Evolutionary conservation across 2,888 invertebrate genomes (phyloP), one percentile per base, ranked within the genome.

Genomic region (Drosophila planitibia): DNA sequence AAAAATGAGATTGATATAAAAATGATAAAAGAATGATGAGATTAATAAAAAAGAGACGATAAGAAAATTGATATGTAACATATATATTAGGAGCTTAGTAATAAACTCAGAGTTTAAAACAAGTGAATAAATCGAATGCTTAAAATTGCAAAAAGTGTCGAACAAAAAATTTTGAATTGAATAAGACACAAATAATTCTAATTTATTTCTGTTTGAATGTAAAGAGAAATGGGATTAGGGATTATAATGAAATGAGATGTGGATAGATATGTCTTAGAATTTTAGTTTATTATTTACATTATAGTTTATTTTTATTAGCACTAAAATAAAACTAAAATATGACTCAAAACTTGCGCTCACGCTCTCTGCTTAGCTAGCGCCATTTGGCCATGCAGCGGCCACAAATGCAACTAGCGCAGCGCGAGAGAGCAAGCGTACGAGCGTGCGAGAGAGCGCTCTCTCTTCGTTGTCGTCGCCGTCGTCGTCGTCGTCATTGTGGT

Each of bases 281-380:
- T 51, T 19, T 28, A 0, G 51, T 5, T 19, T 25, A 4, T 19
- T 28, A 51, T 9, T 10, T 19, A 4, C 9, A 28, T 19, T 12
- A 28, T 28, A 3, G 19, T 28, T 12, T 6, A 51, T 19, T 19
- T 10, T 6, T 51, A 3, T 1, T 3, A 6, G 10, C 2, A 25
- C 14, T 25, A 3, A 44, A 12, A 12, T 0, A 16, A 47, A 7
- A 1, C 22, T 25, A 49, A 63, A 63, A 37, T 9, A 3, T 9
- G 19, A 75, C 84, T 74, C 83, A 85, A 70, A 25, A 25, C 1
- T 9, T 0, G 35, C 49, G 57, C 49, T 55, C 49, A 22, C 47
- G 63, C 76, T 71, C 71, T 37, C 57, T 57, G 57, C n/a, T 62
- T 33, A 10, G 72, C 30, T 70, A 68, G 88, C 90, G 90, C 91